A percentile compares a stretch with the other conserved stretches of the same genome.
phyloP scores from a whole-genome alignment of 1,140 invertebrate species.

The Drosophila arizonae region DNA sequence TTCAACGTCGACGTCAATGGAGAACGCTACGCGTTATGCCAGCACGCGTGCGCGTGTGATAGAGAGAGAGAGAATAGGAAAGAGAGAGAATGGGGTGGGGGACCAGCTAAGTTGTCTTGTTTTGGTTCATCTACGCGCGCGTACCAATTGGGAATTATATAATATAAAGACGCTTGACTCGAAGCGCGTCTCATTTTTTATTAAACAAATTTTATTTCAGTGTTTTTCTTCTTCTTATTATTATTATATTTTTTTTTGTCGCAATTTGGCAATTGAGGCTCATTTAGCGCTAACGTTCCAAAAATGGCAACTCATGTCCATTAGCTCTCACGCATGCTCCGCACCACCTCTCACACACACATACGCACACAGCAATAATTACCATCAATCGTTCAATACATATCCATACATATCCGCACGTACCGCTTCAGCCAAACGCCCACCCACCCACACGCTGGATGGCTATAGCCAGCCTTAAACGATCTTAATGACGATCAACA shows the following conservation, averaged over 20 bases:
- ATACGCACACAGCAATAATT: constrained; percentile 19
- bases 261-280: constrained; percentile 72
- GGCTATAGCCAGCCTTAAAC: constrained; percentile 2
- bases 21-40: constrained; percentile 52
- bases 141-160: constrained; percentile 58
- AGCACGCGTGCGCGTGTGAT: background rate
- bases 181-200: constrained; percentile 35
- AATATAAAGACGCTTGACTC: constrained; percentile 48
- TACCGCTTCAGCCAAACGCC: background rate
- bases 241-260: constrained; percentile 41
- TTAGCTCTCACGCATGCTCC: constrained; percentile 6
- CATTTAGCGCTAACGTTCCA: constrained; percentile 60
- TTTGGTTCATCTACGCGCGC: constrained; percentile 4
- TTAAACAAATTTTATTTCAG: constrained; percentile 31
- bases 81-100: background rate
- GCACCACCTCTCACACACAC: background rate
- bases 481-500: constrained; percentile 33
- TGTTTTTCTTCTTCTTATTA: constrained; percentile 36
- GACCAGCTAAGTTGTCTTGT: background rate
- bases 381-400: constrained; percentile 48
- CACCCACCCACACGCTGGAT: constrained; percentile 8
- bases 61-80: background rate
- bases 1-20: constrained; percentile 50
- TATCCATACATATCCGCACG: constrained; percentile 43
- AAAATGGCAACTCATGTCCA: constrained; percentile 58